These are phyloP conservation scores for Rhinogobius similis DNA, from an alignment of 2,113 vertebrate species.

Conservation along the genomic window DNA sequence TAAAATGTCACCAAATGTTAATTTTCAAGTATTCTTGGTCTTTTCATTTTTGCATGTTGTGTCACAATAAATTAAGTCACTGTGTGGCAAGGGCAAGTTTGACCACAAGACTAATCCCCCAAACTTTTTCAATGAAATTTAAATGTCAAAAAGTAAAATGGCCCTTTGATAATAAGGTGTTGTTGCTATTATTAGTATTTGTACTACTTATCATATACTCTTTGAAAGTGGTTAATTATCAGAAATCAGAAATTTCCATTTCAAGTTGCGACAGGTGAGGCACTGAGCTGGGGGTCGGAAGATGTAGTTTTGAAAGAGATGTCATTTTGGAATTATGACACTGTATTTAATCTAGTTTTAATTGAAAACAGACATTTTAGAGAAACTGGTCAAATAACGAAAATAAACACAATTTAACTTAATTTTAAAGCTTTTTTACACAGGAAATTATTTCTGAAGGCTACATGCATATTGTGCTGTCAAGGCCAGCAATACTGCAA, in stretches of 20 bases:
- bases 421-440: no score
- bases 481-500: not conserved
- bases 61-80: constrained; percentile 12
- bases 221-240: not conserved
- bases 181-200: not conserved
- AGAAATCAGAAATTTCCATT: not conserved
- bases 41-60: constrained; percentile 48
- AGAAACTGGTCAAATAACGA: no score
- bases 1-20: constrained; percentile 33
- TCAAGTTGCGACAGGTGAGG: not conserved
- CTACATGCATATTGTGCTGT: not conserved
- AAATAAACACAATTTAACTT: no score
- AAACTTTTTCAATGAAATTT: not conserved
- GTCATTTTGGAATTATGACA: no score
- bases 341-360: no score
- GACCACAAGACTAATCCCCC: not conserved
- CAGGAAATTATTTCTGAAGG: not conserved
- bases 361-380: no score
- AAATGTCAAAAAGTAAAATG: not conserved
- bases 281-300: no score
- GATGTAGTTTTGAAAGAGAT: no score
- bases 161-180: no score
- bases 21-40: constrained; percentile 42
- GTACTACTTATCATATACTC: no score
- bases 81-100: not conserved